Conservation (phyloP, 2,797 vertebrate species). For the Triplophysa bombifrons region DNA sequence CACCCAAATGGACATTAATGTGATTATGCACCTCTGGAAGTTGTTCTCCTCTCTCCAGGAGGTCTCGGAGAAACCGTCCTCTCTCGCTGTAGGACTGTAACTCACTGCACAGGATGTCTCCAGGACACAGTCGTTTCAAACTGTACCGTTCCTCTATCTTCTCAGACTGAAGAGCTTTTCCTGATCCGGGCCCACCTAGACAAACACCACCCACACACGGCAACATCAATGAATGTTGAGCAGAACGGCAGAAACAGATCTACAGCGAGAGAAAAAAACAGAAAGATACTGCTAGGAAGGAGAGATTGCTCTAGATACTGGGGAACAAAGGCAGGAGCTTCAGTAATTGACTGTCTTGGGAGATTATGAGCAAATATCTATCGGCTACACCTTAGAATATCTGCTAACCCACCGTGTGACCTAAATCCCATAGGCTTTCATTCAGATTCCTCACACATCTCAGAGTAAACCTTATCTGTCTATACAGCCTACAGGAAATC, state of each 20-base stretch:
- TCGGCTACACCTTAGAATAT: neutral
- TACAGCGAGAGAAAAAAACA: neutral
- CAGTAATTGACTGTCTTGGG: slow-evolving; percentile 30
- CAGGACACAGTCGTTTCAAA: slow-evolving; percentile 77
- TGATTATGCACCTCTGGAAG: slow-evolving; percentile 80
- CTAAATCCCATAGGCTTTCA: slow-evolving; percentile 28
- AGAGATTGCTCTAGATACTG: slow-evolving; percentile 9
- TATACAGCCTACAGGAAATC: neutral
- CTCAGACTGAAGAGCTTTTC: slow-evolving; percentile 87
- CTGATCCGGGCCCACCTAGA: slow-evolving; percentile 89
- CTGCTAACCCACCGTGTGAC: neutral
- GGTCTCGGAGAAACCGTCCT: slow-evolving; percentile 82
- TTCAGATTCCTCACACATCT: slow-evolving; percentile 27
- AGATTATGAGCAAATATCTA: slow-evolving; percentile 16
- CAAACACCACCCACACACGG: slow-evolving; percentile 36
- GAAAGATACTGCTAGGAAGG: neutral
- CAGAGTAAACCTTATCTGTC: slow-evolving; percentile 13
- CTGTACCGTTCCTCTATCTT: slow-evolving; percentile 85
- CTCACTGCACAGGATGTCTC: slow-evolving; percentile 82
- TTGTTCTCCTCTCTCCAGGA: slow-evolving; percentile 81
- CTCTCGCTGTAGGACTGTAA: slow-evolving; percentile 81
- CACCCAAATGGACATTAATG: neutral
- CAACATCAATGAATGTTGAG: slow-evolving; percentile 8
- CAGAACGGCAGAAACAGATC: neutral
- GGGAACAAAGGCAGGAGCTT: neutral